Percentiles rank a stretch among this genome's conserved stretches.
phyloP scores from a whole-genome alignment of 1,140 invertebrate species.

The Sinonovacula constricta region DNA sequence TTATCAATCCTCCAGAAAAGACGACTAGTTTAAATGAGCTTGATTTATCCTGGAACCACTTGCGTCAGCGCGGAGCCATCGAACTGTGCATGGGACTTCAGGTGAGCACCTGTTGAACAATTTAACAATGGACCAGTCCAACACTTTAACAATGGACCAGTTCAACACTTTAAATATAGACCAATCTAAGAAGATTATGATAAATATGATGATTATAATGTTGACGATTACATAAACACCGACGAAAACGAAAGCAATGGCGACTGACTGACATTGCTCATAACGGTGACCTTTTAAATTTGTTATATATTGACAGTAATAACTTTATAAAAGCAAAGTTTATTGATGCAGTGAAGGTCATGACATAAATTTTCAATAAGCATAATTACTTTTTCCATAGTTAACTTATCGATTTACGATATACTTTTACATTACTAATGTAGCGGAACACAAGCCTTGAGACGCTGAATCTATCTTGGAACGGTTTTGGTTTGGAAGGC shows the following conservation, averaged over 20 bases:
- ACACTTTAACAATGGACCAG: background rate
- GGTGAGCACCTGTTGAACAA: no score
- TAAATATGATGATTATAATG: background rate
- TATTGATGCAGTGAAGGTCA: background rate
- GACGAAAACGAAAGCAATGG: no score
- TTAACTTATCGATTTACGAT: background rate
- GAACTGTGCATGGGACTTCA: conserved; percentile 61
- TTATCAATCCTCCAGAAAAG: conserved; percentile 46
- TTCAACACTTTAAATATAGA: background rate
- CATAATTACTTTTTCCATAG: background rate
- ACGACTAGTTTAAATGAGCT: conserved; percentile 59
- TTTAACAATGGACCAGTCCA: no score
- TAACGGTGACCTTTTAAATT: no score
- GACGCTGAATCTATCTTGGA: conserved; percentile 68
- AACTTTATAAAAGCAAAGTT: background rate
- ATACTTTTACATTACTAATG: no score
- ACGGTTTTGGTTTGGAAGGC: conserved; percentile 72
- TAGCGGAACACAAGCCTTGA: conserved; percentile 63
- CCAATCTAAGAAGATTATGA: background rate
- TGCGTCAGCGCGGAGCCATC: conserved; percentile 63
- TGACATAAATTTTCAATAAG: no score
- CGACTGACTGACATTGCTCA: no score
- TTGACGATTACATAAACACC: background rate
- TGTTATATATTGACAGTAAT: no score
- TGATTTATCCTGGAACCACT: conserved; percentile 73